Evolutionary conservation across 2,797 vertebrate genomes (phyloP), one percentile per base, ranked within the genome.

Genomic region (Acanthopagrus latus): DNA sequence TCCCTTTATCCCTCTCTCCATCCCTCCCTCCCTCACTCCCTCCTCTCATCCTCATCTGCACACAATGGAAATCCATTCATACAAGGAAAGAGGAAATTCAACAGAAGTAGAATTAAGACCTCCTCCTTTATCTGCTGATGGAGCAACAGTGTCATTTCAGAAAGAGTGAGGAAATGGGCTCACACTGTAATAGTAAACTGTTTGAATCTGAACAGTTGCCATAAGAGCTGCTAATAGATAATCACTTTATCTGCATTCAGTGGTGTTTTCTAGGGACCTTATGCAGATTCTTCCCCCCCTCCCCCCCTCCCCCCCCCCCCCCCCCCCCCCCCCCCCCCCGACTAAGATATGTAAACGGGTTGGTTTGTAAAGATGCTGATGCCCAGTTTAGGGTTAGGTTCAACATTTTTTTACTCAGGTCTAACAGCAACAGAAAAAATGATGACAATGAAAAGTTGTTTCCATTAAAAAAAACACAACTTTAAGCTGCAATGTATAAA

Each of bases 221-320:
- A 46, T 62, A 66, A 76, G 56, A 66, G 56, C 62, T 54, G 62
- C 44, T 52, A 38, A 29, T 14, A 51, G 50, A 74, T 41, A 63
- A 70, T 18, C 54, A 48, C 8, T 18, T 2, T 16, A 16, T 65
- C 47, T 41, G 66, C 56, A 38, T 73, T 62, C 65, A 54, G 68
- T 65, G 57, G 46, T 46, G 14, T 0, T 9, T 62, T 54, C 54
- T 44, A 20, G 48, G 10, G 16, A 56, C 20, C 10, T 7, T 72
- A 14, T 6, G 12, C 60, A 27, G 3, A 14, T 5, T 16, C 12
- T n/a, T n/a, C n/a, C n/a, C n/a, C n/a, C n/a, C n/a, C n/a, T n/a
- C n/a, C n/a, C n/a, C n/a, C n/a, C n/a, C n/a, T n/a, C 7, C 9
- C 13, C 29, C 17, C 16, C n/a, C 21, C 17, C 21, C 2, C 12